Conservation (phyloP, 2,113 vertebrate genomes). For the Eudyptes chrysolophus region DNA sequence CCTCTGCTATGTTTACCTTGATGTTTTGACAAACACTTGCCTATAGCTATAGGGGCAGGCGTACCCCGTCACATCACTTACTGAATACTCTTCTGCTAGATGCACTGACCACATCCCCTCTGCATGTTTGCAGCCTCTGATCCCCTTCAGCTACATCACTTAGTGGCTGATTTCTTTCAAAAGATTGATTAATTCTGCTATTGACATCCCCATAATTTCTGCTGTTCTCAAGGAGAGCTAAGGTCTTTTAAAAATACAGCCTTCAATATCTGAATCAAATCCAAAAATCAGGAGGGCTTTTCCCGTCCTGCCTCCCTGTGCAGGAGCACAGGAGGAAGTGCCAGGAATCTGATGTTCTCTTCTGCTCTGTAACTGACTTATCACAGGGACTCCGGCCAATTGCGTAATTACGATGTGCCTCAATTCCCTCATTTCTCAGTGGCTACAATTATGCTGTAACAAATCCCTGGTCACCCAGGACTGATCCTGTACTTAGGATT, state of each 20-base stretch:
- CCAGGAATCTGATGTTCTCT: neutral
- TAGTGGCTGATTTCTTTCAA: neutral
- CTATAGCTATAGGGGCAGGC: neutral
- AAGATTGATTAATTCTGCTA: neutral
- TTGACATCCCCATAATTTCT: neutral
- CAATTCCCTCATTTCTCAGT: neutral
- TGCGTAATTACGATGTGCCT: neutral
- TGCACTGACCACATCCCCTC: neutral
- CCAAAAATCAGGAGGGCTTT: neutral
- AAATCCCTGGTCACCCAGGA: neutral
- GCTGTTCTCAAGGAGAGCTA: neutral
- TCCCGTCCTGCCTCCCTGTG: neutral
- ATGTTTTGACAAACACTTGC: neutral
- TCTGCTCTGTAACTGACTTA: neutral
- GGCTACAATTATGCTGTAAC: neutral
- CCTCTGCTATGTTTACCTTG: neutral
- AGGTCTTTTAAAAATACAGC: neutral
- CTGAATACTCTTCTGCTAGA: neutral
- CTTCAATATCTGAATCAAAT: neutral
- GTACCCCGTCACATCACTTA: neutral
- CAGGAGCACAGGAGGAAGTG: neutral
- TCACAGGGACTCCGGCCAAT: neutral
- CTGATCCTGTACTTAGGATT: neutral
- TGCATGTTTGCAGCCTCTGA: neutral
- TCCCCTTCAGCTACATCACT: neutral